Base-by-base conservation (phyloP, 1,140 invertebrate genomes). In the Atta cephalotes region DNA sequence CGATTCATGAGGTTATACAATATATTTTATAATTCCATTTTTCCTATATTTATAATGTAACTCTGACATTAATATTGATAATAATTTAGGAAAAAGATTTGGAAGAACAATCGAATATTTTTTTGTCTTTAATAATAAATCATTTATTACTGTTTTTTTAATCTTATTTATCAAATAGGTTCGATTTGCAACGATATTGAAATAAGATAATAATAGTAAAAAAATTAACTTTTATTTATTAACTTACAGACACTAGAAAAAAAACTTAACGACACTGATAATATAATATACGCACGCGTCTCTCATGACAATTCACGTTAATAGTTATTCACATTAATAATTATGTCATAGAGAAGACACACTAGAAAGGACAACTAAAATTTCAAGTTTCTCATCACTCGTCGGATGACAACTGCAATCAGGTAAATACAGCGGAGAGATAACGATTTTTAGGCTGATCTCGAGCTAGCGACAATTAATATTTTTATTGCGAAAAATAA, bases 191-290 rank as follows among this genome's bases (percentile, higher is more conserved):
- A 63, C 6, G 7, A 66, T n/a, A 18, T 53, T 63, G 21, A 53
- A 85, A 85, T 56, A 79, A 68, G 28, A 49, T 45, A 31, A 87
- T 0, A 0, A 28, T 81, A 35, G 66, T 90, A 94, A 93, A 87
- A 93, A 94, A 94, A 94, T 94, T 94, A 94, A 93, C 85, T 81
- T 92, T 93, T 85, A 92, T 94, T 94, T 92, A 94, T 94, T 93
- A 85, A 86, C 91, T 93, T 93, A 93, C 91, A 94, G 89, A 91
- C 65, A 68, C 35, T 92, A 94, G 92, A 93, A 89, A 85, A 90
- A 89, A 94, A 94, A 93, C 92, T 92, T 93, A 90, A 93, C 92
- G 91, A 93, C 90, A 90, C 82, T 62, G 28, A 66, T 66, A 51
- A 79, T 79, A 66, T 65, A 21, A 79, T 66, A 35, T 31, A 74